Evolutionary conservation across 2,888 invertebrate species (phyloP), one percentile per base, ranked within the genome.

Genomic region (Bembecia ichneumoniformis): DNA sequence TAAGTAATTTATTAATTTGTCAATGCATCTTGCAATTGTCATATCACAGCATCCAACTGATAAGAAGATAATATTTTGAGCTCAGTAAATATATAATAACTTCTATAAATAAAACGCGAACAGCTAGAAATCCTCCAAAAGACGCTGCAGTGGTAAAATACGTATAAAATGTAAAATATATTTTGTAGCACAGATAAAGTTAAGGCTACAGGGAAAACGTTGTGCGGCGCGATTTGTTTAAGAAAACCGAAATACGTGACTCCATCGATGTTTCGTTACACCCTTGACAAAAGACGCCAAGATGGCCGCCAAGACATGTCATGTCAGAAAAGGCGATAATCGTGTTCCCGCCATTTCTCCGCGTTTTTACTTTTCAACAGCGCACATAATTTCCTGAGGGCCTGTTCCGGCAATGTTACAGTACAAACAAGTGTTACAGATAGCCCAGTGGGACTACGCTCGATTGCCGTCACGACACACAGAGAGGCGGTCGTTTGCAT

Each of bases 241-340:
- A 40, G 40, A 40, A 73, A 74, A 68, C 68, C 64, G 64, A 69
- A 68, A 68, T 76, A 79, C 80, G 80, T 80, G 80, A 76, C 75
- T 69, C 68, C 63, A 77, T 78, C 71, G 77, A 73, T 67, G 64
- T 74, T 64, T 66, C 64, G 63, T 64, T 70, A 66, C 71, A 67
- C 28, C 28, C 68, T 69, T 68, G 67, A 71, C 69, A 73, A 71
- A 71, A 74, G 72, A 75, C 71, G 72, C 66, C 67, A 71, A 74
- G 72, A 75, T 71, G 72, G 66, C 67, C 67, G 66, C 62, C 67
- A 77, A 78, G 63, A 80, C 61, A 71, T 68, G 76, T 74, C 71
- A 71, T 58, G 65, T 74, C 71, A 73, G 74, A 75, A 72, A 62
- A 52, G 61, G 59, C 64, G 63, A 59, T 51, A 49, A 60, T 60